Percentiles rank a stretch among this genome's conserved stretches.
Conservation (phyloP, 2,797 vertebrate species). For the Onychomys leucogaster region DNA sequence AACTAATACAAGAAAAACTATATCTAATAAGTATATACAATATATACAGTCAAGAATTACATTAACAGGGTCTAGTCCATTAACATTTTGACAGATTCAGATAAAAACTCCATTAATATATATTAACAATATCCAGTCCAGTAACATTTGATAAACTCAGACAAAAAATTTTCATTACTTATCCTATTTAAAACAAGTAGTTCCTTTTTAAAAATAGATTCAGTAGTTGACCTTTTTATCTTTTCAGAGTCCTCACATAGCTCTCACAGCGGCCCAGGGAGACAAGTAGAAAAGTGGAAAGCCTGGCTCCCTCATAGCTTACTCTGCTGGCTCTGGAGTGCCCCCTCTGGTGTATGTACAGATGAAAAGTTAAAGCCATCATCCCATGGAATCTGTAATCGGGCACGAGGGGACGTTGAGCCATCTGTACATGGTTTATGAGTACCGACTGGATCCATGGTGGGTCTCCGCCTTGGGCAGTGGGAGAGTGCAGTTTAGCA, state of each 20-base stretch:
- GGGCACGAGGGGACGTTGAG: background rate
- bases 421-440: background rate
- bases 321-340: background rate
- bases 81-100: too few species aligned
- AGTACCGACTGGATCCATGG: background rate
- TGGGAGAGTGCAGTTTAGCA: background rate
- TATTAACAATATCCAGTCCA: too few species aligned
- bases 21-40: too few species aligned
- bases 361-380: background rate
- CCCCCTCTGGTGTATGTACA: background rate
- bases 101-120: too few species aligned
- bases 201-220: too few species aligned
- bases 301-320: background rate
- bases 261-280: background rate
- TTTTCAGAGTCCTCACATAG: background rate
- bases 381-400: background rate
- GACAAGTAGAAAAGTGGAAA: background rate
- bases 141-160: too few species aligned
- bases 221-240: too few species aligned
- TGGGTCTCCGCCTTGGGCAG: background rate
- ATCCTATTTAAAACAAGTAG: too few species aligned
- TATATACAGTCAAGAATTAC: too few species aligned
- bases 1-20: too few species aligned
- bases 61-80: too few species aligned
- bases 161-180: too few species aligned